phyloP scores from a whole-genome alignment of 2,113 vertebrate genomes.

The Pungitius pungitius region DNA sequence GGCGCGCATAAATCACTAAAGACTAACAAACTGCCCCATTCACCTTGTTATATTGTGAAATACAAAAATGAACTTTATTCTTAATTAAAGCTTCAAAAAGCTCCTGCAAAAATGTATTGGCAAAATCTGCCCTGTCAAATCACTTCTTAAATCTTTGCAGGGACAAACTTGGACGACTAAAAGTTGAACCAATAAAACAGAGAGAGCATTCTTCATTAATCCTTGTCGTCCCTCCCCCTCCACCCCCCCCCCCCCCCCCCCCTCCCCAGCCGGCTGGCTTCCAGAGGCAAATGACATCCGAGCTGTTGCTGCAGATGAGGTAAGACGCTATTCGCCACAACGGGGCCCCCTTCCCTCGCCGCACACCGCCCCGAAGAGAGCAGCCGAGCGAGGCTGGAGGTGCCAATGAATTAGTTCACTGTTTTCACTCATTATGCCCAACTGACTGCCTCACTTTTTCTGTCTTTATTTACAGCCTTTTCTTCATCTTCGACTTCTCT shows the following conservation, averaged over 20 bases:
- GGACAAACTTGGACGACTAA: conserved; percentile 60
- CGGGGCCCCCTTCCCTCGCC: conserved; percentile 43
- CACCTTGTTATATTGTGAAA: conserved; percentile 39
- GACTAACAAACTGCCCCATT: conserved; percentile 50
- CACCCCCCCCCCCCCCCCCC: conserved; percentile 27
- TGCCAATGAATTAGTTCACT: conserved; percentile 75
- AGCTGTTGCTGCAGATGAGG: conserved; percentile 54
- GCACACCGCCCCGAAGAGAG: conserved; percentile 67
- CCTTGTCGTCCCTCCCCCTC: conserved; percentile 27
- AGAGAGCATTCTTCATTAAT: conserved; percentile 35
- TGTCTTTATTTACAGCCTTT: conserved; percentile 71
- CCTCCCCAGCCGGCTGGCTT: conserved; percentile 22
- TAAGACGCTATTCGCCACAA: conserved; percentile 51
- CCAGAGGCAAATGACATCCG: conserved; percentile 38
- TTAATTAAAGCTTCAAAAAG: conserved; percentile 60
- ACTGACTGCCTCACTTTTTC: conserved; percentile 67
- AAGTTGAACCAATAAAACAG: conserved; percentile 67
- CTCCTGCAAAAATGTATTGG: conserved; percentile 44
- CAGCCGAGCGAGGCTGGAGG: conserved; percentile 48
- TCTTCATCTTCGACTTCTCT: conserved; percentile 72
- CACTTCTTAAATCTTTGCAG: conserved; percentile 54
- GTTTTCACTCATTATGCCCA: conserved; percentile 74
- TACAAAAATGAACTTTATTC: conserved; percentile 34
- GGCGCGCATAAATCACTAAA: conserved; percentile 44
- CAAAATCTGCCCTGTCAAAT: conserved; percentile 50